These are phyloP conservation scores for Ditylenchus weischeri DNA, from an alignment of 2,888 invertebrate species.

Conservation along the genomic window DNA sequence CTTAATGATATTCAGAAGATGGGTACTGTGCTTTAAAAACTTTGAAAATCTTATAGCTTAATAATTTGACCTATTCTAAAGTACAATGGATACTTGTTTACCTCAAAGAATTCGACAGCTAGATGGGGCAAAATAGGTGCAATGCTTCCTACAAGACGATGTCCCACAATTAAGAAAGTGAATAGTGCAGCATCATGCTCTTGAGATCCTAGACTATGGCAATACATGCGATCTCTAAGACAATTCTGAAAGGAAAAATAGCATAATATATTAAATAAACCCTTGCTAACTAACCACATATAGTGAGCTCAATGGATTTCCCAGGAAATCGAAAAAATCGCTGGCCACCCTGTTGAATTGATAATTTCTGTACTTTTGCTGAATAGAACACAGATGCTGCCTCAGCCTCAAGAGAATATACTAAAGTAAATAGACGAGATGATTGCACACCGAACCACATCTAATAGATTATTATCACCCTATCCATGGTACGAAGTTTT, in stretches of 20 bases:
- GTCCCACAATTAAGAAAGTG: conserved; percentile 39
- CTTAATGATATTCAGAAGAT: conserved; percentile 21
- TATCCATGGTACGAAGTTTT: conserved; percentile 11
- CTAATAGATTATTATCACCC: conserved; percentile 2
- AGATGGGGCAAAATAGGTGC: conserved; percentile 55
- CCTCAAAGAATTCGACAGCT: conserved; percentile 40
- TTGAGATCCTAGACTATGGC: conserved; percentile 37
- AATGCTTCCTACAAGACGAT: conserved; percentile 35
- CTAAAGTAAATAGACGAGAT: conserved; percentile 29
- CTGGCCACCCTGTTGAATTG: conserved; percentile 49
- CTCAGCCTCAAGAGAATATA: conserved; percentile 38
- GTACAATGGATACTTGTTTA: too few relatives aligned
- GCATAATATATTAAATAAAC: conserved; percentile 9
- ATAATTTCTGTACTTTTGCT: conserved; percentile 33
- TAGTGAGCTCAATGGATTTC: conserved; percentile 34
- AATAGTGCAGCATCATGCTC: conserved; percentile 47
- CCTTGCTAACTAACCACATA: conserved; percentile 35
- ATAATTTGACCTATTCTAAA: too few relatives aligned
- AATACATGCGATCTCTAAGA: conserved; percentile 54
- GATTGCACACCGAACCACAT: neutral
- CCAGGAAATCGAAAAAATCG: conserved; percentile 49
- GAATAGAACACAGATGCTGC: conserved; percentile 23
- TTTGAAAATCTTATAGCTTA: too few relatives aligned
- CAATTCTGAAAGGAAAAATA: conserved; percentile 40
- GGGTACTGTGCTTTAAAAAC: too few relatives aligned